Base-by-base conservation (phyloP, 1,140 invertebrate species). In the Anoplolepis gracilipes region DNA sequence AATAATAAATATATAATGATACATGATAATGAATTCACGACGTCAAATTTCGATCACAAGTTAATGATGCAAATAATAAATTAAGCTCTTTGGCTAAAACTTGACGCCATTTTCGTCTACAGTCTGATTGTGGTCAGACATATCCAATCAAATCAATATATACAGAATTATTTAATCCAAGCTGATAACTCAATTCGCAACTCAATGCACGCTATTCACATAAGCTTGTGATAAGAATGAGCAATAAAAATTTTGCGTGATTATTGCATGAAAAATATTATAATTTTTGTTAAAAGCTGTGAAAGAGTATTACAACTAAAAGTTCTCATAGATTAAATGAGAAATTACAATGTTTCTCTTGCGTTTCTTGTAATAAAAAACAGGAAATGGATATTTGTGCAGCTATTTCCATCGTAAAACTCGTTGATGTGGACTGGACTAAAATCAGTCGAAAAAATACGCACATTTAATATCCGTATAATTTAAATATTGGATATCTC, bases 401-500 rank as follows among this genome's bases (percentile, higher is more conserved):
- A 72, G 53, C 57, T 73, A 82, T 82, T 82, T 73, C 53, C 53
- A 82, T 82, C 53, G 76, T 61, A 11, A 22, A 33, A 28, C 39
- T 28, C 49, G 55, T 28, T 49, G 33, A 81, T 69, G 64, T 42
- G 36, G 65, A 70, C 77, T 13, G 53, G 28, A 72, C 53, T 46
- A 53, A 82, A 82, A 82, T 73, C 67, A 72, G 42, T 36, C 78
- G 78, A 82, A 82, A 82, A 82, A 73, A 69, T 69, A 59, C 36
- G 67, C 46, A n/a, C n/a, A 82, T 82, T 82, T 82, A 82, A 82
- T 82, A 82, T 73, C 53, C 39, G 78, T 82, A 73, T 82, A 73
- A 82, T 82, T 82, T 82, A 82, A 82, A 82, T 82, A 82, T 82
- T 82, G 78, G 42, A 82, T 73, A 82, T 82, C 67, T 82, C 78